Evolutionary conservation across 1,140 invertebrate genomes (phyloP).

Genomic region (Philopotamus ludificatus): DNA sequence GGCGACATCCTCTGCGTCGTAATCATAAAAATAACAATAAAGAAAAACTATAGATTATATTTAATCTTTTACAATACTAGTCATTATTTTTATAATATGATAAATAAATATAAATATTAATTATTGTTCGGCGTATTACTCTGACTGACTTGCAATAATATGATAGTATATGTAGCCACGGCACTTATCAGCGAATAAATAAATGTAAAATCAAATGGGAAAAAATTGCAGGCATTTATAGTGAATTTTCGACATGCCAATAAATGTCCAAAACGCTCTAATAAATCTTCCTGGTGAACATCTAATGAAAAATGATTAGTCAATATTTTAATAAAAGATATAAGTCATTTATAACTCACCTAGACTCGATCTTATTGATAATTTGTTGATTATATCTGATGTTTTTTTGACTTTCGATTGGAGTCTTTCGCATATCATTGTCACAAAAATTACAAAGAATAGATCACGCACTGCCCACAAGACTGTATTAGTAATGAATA

Average conservation of each 20-base stretch:
- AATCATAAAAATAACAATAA: conserved; percentile 8
- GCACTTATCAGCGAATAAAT: conserved; percentile 38
- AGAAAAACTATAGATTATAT: not conserved
- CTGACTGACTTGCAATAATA: conserved; percentile 37
- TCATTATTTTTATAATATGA: not conserved
- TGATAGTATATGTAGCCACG: conserved; percentile 38
- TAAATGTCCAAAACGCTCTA: conserved; percentile 38
- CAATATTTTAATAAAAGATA: conserved; percentile 5
- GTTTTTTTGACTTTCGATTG: conserved; percentile 33
- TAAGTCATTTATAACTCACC: conserved; percentile 19
- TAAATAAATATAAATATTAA: not conserved
- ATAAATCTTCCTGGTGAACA: conserved; percentile 28
- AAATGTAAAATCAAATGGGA: conserved; percentile 39
- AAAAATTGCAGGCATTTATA: conserved; percentile 38
- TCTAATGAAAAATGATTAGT: conserved; percentile 29
- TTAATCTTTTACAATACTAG: not conserved
- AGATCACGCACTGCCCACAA: conserved; percentile 33
- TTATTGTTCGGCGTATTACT: conserved; percentile 1
- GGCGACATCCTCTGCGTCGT: conserved; percentile 22
- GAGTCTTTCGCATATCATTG: conserved; percentile 26
- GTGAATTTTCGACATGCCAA: conserved; percentile 36
- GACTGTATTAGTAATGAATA: conserved; percentile 12
- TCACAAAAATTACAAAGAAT: conserved; percentile 31
- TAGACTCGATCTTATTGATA: conserved; percentile 35
- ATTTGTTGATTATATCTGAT: conserved; percentile 36